Conservation (phyloP, 2,797 vertebrate genomes). For the Sciurus carolinensis region DNA sequence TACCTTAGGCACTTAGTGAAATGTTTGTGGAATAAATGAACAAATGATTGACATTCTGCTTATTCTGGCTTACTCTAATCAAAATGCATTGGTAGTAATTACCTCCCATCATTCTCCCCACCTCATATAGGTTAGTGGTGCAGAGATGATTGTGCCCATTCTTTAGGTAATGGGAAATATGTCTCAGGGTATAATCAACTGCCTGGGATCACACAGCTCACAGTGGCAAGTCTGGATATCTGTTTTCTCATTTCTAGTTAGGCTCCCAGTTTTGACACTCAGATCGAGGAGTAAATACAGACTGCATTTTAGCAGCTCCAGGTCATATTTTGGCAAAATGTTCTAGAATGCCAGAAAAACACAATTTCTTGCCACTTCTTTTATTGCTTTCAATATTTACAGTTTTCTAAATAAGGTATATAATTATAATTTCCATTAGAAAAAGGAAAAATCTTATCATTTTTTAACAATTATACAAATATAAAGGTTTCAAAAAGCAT, state of each 20-base stretch:
- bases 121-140: not conserved
- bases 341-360: constrained; percentile 14
- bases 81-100: not conserved
- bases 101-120: not conserved
- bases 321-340: not conserved
- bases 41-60: not conserved
- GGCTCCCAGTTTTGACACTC: not conserved
- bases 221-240: not conserved
- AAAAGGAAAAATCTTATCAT: not conserved
- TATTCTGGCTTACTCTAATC: constrained; percentile 26
- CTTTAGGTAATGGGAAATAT: not conserved
- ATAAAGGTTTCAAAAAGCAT: not conserved
- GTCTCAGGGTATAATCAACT: not conserved
- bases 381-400: constrained; percentile 42
- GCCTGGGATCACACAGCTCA: not conserved
- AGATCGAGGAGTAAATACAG: not conserved
- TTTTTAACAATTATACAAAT: not conserved
- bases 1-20: not conserved
- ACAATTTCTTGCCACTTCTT: not conserved
- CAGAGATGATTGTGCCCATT: not conserved
- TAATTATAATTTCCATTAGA: not conserved
- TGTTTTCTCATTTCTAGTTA: not conserved
- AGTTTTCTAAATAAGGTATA: constrained; percentile 48
- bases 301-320: not conserved
- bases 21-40: not conserved